Percentiles rank a stretch among this genome's conserved stretches.
These are phyloP conservation scores for Lepus timidus DNA, from an alignment of 2,113 vertebrate genomes.

Conservation along the genomic window DNA sequence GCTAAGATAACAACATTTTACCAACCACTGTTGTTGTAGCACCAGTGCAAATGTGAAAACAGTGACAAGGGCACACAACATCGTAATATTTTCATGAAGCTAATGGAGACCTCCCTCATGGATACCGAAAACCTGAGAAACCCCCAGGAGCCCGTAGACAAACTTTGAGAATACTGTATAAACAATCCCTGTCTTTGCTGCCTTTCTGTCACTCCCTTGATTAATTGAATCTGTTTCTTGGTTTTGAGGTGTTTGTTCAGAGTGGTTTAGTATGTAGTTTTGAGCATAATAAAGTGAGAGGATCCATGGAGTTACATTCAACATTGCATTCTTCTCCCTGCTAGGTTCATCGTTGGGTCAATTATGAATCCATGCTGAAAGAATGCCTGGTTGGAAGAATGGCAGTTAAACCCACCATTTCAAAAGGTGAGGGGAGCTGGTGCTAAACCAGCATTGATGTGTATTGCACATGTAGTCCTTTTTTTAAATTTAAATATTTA, in stretches of 20 bases:
- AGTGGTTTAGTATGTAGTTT: not conserved
- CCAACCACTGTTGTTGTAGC: not conserved
- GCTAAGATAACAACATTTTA: not conserved
- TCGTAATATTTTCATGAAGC: conserved; percentile 30
- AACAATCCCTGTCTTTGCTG: not conserved
- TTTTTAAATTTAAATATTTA: no score
- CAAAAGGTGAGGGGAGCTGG: conserved; percentile 89
- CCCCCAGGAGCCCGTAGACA: not conserved
- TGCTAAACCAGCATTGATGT: not conserved
- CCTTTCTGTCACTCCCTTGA: not conserved
- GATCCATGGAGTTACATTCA: not conserved
- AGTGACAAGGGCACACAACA: not conserved
- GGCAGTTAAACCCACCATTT: conserved; percentile 87
- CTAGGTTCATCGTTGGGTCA: conserved; percentile 99
- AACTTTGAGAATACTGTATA: not conserved
- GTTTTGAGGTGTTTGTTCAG: conserved; percentile 1
- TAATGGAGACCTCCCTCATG: not conserved
- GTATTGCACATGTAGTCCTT: not conserved
- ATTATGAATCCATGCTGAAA: conserved; percentile 99
- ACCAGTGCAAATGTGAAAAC: not conserved
- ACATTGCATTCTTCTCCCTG: conserved; percentile 20
- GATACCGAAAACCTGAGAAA: not conserved
- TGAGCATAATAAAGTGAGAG: not conserved
- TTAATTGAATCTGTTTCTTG: not conserved
- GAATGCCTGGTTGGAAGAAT: conserved; percentile 97